These are phyloP conservation scores for Caenorhabditis latens DNA, from an alignment of 1,140 invertebrate genomes.

Conservation along the genomic window DNA sequence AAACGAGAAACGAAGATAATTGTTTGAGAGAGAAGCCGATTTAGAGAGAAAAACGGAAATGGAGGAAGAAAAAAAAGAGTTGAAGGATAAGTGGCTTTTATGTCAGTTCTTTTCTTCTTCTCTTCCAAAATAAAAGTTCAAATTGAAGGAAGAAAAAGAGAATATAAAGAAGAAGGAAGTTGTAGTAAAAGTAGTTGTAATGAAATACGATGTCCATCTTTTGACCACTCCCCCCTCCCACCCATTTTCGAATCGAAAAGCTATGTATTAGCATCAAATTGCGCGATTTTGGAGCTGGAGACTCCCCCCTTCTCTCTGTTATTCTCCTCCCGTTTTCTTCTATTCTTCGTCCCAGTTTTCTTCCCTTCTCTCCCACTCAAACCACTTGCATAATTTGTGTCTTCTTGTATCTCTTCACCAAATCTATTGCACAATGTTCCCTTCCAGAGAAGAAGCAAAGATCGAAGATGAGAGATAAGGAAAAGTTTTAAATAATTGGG, in stretches of 20 bases:
- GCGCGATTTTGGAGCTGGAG: constrained; percentile 41
- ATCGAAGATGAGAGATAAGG: constrained; percentile 28
- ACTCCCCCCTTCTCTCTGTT: neutral
- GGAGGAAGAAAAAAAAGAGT: neutral
- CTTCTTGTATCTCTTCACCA: constrained; percentile 50
- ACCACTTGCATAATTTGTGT: constrained; percentile 56
- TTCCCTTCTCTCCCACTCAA: neutral
- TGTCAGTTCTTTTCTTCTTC: neutral
- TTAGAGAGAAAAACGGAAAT: neutral
- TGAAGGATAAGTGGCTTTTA: neutral
- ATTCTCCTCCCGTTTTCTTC: constrained; percentile 12
- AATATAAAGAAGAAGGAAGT: constrained; percentile 1
- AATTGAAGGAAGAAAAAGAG: neutral
- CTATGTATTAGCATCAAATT: constrained; percentile 54
- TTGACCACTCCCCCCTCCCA: constrained; percentile 1
- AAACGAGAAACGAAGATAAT: neutral
- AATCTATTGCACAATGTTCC: constrained; percentile 55
- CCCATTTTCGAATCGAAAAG: constrained; percentile 1
- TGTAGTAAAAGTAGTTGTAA: constrained; percentile 22
- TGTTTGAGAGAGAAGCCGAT: constrained; percentile 31
- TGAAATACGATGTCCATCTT: constrained; percentile 40
- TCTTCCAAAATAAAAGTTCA: neutral
- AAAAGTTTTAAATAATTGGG: constrained; percentile 35
- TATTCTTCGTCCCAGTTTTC: neutral
- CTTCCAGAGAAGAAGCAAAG: neutral